Evolutionary conservation across 2,888 invertebrate species (phyloP), one percentile per base, ranked within the genome.

Genomic region (Lepas anatifera): DNA sequence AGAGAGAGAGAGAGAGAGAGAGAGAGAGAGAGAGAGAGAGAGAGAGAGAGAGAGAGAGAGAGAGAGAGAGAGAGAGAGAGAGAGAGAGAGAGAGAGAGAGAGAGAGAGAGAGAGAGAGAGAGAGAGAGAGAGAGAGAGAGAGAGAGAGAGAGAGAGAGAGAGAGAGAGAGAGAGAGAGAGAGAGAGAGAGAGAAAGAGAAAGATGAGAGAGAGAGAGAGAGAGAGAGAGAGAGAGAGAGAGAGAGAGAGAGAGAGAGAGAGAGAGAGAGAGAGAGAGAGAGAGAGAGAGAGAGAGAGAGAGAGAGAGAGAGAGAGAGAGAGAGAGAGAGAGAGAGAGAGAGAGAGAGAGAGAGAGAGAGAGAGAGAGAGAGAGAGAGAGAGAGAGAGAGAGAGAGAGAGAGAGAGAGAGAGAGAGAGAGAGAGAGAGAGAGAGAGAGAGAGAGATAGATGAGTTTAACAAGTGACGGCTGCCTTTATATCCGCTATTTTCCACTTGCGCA

Each of bases 1-100:
- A 58, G 37, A 18, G 35, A 68, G 50, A 69, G 69, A 37, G n/a
- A 37, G 58, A 52, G 11, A 32, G 37, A 39, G 68, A 35, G 50
- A 22, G 35, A 18, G 41, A 27, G 39, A 22, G 22, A 27, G 43
- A 27, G 13, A 13, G 27, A 22, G 29, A 35, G 52, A n/a, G 52
- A 50, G 22, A 48, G 29, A 3, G 25, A 18, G 29, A 68, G 48
- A 18, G 37, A 46, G 13, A 3, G 46, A 29, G 50, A 68, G 16
- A 27, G n/a, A 41, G 41, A 46, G 37, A 39, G 25, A n/a, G 35
- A 22, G 18, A 27, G 68, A n/a, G 48, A 48, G 50, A 39, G 22
- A 35, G 43, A 39, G 32, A 39, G 22, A 18, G 41, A 37, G 68
- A 46, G 16, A 18, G 46, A 46, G 46, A 18, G 46, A 18, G 46